Base-by-base conservation (phyloP, 2,888 invertebrate genomes). In the Drosophila paramelanica region DNA sequence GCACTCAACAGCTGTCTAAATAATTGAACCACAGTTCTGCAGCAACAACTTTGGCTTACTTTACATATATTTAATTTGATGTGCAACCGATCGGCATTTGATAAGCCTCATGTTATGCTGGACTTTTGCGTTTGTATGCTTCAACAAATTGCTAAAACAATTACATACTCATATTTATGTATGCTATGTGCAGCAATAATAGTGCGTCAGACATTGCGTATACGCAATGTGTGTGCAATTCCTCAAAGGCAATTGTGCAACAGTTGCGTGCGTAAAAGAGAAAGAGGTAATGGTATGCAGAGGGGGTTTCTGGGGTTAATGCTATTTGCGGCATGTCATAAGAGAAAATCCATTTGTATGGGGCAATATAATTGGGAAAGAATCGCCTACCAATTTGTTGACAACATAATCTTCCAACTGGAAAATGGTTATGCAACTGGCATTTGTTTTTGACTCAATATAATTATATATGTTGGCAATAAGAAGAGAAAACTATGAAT, bases 51-150 rank as follows among this genome's bases (percentile, higher is more conserved):
- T 52, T 38, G 42, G 36, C 46, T 71, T 46, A 25, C 23, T 4
- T 45, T 51, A 55, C 38, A 73, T 68, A 71, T 55, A 77, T 67
- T 72, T 79, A 77, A 77, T 79, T 77, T 74, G 67, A 59, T 64
- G 39, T 61, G 39, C 67, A 57, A 57, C 31, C 56, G 61, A 65
- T 77, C 68, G 65, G 38, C 47, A 69, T 70, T 45, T 57, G 47
- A 68, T 53, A 70, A 77, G 67, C 61, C 45, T 25, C 50, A 45
- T 33, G 13, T 23, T 45, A 50, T 42, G 27, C 5, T 17, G 8
- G 25, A 7, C 17, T 17, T 5, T 20, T 14, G n/a, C n/a, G 20
- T 31, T 42, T 33, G 45, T 36, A 31, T n/a, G 36, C 38, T 14
- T n/a, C 20, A 56, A 51, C 27, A 69, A 27, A 23, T 52, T 36